A percentile compares a stretch with the other conserved stretches of the same genome.
phyloP scores from a whole-genome alignment of 2,888 invertebrate genomes.

The Drosophila histrio region DNA sequence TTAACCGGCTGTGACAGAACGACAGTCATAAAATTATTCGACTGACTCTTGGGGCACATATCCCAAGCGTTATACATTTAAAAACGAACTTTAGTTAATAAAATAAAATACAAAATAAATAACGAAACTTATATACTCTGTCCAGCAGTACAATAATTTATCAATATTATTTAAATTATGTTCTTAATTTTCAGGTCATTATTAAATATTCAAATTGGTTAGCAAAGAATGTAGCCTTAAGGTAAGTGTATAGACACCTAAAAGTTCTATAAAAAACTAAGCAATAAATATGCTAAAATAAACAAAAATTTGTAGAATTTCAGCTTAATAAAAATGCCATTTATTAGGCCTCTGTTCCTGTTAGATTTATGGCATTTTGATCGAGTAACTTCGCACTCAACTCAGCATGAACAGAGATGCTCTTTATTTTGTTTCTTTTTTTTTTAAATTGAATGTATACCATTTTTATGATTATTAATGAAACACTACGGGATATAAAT shows the following conservation, averaged over 20 bases:
- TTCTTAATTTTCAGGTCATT: not conserved
- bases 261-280: constrained; percentile 5
- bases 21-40: constrained; percentile 72
- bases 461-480: constrained; percentile 57
- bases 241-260: not conserved
- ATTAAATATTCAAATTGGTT: not conserved
- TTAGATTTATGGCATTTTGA: constrained; percentile 24
- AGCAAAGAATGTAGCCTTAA: not conserved
- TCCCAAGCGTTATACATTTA: constrained; percentile 70
- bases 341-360: constrained; percentile 38
- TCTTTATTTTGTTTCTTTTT: constrained; percentile 47
- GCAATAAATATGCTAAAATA: constrained; percentile 16
- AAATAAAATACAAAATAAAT: constrained; percentile 9
- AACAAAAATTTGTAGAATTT: constrained; percentile 4
- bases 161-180: not conserved
- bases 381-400: constrained; percentile 38
- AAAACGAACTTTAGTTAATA: constrained; percentile 48
- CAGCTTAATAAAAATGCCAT: constrained; percentile 20
- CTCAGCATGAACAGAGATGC: constrained; percentile 58
- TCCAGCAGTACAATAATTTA: not conserved
- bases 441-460: constrained; percentile 44
- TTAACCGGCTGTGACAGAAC: constrained; percentile 79
- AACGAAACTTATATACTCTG: constrained; percentile 25
- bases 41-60: constrained; percentile 33
- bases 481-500: constrained; percentile 51